Conservation (phyloP, 1,140 invertebrate genomes). For the Amphibalanus amphitrite region DNA sequence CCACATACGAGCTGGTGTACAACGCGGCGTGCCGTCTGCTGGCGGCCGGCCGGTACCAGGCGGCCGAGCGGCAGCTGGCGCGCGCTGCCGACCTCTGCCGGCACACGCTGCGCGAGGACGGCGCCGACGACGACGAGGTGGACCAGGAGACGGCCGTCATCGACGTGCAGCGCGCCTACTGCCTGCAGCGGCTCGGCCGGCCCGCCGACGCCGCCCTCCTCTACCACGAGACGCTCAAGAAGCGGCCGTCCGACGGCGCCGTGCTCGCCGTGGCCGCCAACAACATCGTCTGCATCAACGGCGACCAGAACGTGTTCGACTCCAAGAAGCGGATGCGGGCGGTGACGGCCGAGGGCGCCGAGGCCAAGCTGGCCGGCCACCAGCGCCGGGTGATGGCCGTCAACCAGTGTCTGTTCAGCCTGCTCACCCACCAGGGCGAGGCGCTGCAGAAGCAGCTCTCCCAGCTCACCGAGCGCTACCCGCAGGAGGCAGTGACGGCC, state of each 20-base stretch:
- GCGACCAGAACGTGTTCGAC: conserved; percentile 91
- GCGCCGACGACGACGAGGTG: conserved; percentile 66
- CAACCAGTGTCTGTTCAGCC: conserved; percentile 74
- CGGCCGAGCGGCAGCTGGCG: conserved; percentile 63
- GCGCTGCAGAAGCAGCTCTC: not conserved
- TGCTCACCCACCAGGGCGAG: conserved; percentile 67
- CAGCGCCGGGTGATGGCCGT: conserved; percentile 62
- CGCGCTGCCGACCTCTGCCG: conserved; percentile 64
- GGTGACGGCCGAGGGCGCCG: conserved; percentile 51
- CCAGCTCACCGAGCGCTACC: conserved; percentile 45
- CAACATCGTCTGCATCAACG: conserved; percentile 80
- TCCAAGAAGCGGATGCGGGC: conserved; percentile 89
- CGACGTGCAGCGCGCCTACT: conserved; percentile 70
- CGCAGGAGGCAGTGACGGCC: conserved; percentile 38
- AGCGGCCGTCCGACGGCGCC: conserved; percentile 24
- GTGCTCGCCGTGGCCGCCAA: conserved; percentile 79
- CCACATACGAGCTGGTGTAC: conserved; percentile 74
- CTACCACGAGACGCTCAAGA: conserved; percentile 56
- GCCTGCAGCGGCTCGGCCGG: conserved; percentile 50
- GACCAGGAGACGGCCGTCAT: conserved; percentile 77
- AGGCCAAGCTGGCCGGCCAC: conserved; percentile 62
- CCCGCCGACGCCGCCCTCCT: conserved; percentile 43
- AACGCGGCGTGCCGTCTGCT: conserved; percentile 69
- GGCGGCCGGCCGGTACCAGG: conserved; percentile 44
- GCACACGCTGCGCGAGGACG: conserved; percentile 73